These are phyloP conservation scores for Amphiura filiformis DNA, from an alignment of 35 echinoderm and acorn worm species.

Conservation along the genomic window DNA sequence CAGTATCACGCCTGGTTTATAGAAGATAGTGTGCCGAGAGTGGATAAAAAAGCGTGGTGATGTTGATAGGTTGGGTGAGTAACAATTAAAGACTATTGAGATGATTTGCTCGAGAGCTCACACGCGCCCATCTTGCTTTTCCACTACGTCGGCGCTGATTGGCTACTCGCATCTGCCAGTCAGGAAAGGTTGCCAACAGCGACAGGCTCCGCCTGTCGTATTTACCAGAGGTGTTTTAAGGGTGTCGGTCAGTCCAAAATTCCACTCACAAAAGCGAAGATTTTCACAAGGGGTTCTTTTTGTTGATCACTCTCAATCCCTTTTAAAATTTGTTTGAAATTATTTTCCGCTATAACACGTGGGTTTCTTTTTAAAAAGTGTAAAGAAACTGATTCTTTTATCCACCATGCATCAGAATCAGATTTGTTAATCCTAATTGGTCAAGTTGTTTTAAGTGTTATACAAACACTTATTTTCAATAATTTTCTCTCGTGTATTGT, in stretches of 20 bases:
- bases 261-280: conserved; percentile 54
- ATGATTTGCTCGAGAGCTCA: conserved; percentile 21
- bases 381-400: conserved; percentile 18
- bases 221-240: conserved; percentile 19
- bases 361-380: conserved; percentile 32
- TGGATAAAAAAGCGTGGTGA: conserved; percentile 33
- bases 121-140: conserved; percentile 16
- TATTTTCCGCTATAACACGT: conserved; percentile 69
- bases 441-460: neutral
- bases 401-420: neutral
- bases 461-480: neutral
- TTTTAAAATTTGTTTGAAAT: conserved; percentile 45
- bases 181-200: neutral
- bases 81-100: conserved; percentile 73
- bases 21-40: conserved; percentile 6
- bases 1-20: neutral
- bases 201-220: conserved; percentile 9
- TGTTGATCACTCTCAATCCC: conserved; percentile 38
- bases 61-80: conserved; percentile 43
- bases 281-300: conserved; percentile 51
- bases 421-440: neutral
- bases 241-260: conserved; percentile 31
- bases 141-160: neutral
- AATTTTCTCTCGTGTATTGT: neutral
- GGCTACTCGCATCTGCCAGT: neutral